Evolutionary conservation across 2,888 invertebrate genomes (phyloP), one percentile per base, ranked within the genome.

Genomic region (Mimachlamys varia): DNA sequence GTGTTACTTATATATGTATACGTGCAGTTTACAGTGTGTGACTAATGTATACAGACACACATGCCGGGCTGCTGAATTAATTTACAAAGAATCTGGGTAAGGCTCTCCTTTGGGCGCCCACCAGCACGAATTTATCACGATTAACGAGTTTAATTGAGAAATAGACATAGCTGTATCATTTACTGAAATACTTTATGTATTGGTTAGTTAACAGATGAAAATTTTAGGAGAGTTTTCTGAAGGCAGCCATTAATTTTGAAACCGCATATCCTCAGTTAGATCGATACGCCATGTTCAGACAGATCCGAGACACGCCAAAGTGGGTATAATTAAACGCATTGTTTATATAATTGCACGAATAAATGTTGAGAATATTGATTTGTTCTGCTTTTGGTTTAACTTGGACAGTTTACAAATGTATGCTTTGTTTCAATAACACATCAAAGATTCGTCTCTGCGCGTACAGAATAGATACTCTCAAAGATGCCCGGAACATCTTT

Each of bases 331-430:
- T 76, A 76, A 76, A 33, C 33, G 76, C 76, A 76, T 27, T 76
- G 76, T 76, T 76, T 76, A 76, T 76, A 76, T 76, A 76, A 76
- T 76, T 76, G 76, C 76, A 12, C 27, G 27, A 76, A 33, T 76
- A 76, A 33, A 76, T 76, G 76, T 33, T 76, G 76, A 33, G 76
- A 33, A 76, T 76, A 76, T 76, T 22, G 76, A 76, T 76, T 33
- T 27, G 33, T 33, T 17, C 76, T 12, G 5, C 22, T 76, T 76
- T 76, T 27, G 27, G 4, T 33, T 0, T 76, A 76, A 76, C 76
- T 13, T 76, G 76, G 33, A 27, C 17, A 76, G 27, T 76, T 76
- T 33, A 76, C 27, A 22, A 33, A 76, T 76, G 76, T 27, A 76
- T 76, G 27, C 33, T 10, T n/a, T 76, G 76, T 12, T 12, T 33